Conservation (phyloP, 2,888 invertebrate species). For the Conistra vaccinii region DNA sequence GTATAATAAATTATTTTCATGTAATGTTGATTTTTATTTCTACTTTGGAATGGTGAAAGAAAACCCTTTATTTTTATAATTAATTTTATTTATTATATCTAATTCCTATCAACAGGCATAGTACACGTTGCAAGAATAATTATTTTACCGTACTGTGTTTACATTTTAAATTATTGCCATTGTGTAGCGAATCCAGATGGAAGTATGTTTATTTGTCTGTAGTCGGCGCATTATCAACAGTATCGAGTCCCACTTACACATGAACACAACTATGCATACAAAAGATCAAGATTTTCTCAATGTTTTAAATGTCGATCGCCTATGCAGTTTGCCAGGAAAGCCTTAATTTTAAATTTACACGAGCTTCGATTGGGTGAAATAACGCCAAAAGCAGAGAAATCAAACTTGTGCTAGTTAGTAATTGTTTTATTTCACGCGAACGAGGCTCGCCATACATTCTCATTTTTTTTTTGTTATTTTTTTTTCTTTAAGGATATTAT, state of each 20-base stretch:
- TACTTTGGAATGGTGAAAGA: constrained; percentile 63
- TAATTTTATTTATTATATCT: constrained; percentile 90
- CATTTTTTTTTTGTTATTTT: constrained; percentile 78
- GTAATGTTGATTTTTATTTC: constrained; percentile 54
- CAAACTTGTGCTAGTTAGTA: constrained; percentile 71
- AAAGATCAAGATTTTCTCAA: constrained; percentile 71
- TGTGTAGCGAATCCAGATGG: constrained; percentile 67
- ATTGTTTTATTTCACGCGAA: constrained; percentile 81
- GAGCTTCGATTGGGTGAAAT: constrained; percentile 86
- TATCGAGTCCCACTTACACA: constrained; percentile 66
- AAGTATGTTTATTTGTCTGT: constrained; percentile 51
- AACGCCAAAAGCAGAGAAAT: constrained; percentile 73
- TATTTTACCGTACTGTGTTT: constrained; percentile 81
- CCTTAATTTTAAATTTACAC: constrained; percentile 81
- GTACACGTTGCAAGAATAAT: constrained; percentile 89
- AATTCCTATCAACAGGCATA: constrained; percentile 89
- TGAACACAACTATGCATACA: constrained; percentile 74
- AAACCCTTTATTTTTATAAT: constrained; percentile 80
- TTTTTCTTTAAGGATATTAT: constrained; percentile 80
- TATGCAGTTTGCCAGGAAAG: constrained; percentile 85
- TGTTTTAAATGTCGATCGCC: constrained; percentile 73
- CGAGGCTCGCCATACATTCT: constrained; percentile 82
- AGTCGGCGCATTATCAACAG: constrained; percentile 70
- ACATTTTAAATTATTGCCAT: constrained; percentile 73
- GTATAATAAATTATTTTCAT: constrained; percentile 65